Evolutionary conservation across 2,113 vertebrate species (phyloP).

Genomic region (Centropristis striata): DNA sequence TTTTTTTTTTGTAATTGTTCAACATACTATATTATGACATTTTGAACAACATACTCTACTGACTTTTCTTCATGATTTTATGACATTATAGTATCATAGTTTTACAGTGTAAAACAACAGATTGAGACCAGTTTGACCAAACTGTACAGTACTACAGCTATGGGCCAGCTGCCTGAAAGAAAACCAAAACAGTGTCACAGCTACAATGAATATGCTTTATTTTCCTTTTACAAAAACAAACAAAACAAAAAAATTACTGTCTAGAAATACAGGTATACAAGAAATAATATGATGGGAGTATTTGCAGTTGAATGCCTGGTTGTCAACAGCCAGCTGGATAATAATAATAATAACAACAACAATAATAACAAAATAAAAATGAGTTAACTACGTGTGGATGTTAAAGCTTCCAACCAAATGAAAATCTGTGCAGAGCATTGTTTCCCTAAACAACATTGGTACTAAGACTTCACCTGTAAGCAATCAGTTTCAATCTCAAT

Average conservation of each 20-base stretch:
- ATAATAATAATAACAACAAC: conserved; percentile 61
- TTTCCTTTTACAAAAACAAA: conserved; percentile 92
- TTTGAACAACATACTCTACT: too few species aligned
- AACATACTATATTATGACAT: too few species aligned
- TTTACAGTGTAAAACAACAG: too few species aligned
- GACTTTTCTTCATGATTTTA: too few species aligned
- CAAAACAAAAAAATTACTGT: conserved; percentile 84
- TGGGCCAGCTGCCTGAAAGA: background rate
- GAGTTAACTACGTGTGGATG: conserved; percentile 84
- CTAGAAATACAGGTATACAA: conserved; percentile 98
- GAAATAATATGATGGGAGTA: conserved; percentile 86
- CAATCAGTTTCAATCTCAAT: background rate
- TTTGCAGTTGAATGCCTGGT: conserved; percentile 91
- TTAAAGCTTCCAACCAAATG: conserved; percentile 96
- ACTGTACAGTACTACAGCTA: background rate
- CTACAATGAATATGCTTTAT: conserved; percentile 98
- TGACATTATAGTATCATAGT: too few species aligned
- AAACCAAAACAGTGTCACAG: conserved; percentile 19
- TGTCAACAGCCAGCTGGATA: conserved; percentile 92
- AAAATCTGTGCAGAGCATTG: conserved; percentile 78
- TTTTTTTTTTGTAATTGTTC: too few species aligned
- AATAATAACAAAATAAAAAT: conserved; percentile 61
- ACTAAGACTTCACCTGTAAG: conserved; percentile 18
- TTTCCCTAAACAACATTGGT: conserved; percentile 25
- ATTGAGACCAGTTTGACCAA: too few species aligned